Conservation (phyloP, 2,797 vertebrate genomes). For the Tapera naevia region DNA sequence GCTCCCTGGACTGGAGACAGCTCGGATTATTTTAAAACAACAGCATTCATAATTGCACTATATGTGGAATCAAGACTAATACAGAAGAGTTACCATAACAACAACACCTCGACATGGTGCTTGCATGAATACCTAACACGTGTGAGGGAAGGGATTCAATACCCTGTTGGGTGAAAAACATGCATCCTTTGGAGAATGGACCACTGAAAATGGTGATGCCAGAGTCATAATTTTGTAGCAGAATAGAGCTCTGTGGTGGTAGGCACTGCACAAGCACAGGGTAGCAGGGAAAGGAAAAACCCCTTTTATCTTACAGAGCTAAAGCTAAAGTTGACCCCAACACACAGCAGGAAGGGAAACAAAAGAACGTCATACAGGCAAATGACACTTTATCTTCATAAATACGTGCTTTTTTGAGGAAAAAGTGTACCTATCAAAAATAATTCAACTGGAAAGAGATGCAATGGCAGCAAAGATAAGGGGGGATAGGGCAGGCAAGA, state of each 20-base stretch:
- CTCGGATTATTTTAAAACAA: slow-evolving; percentile 35
- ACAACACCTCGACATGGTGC: slow-evolving; percentile 33
- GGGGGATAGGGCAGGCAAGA: neutral
- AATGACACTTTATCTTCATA: neutral
- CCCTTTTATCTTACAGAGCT: neutral
- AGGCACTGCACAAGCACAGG: neutral
- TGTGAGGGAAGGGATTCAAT: slow-evolving; percentile 21
- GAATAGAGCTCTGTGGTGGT: neutral
- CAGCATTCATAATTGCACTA: slow-evolving; percentile 46
- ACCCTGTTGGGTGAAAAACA: slow-evolving; percentile 9
- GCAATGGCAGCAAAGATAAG: neutral
- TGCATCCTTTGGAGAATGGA: neutral
- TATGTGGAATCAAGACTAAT: slow-evolving; percentile 30
- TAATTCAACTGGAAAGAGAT: neutral
- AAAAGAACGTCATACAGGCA: neutral
- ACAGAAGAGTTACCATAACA: slow-evolving; percentile 68
- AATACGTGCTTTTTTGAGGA: neutral
- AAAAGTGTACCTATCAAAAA: neutral
- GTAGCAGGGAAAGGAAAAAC: neutral
- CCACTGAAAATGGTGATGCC: neutral
- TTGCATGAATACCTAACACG: slow-evolving; percentile 49
- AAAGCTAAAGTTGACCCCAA: neutral
- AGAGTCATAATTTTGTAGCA: neutral
- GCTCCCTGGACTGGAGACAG: slow-evolving; percentile 3
- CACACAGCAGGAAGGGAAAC: neutral